These are phyloP conservation scores for Diaprepes abbreviatus DNA, from an alignment of 2,888 invertebrate genomes.

Conservation along the genomic window DNA sequence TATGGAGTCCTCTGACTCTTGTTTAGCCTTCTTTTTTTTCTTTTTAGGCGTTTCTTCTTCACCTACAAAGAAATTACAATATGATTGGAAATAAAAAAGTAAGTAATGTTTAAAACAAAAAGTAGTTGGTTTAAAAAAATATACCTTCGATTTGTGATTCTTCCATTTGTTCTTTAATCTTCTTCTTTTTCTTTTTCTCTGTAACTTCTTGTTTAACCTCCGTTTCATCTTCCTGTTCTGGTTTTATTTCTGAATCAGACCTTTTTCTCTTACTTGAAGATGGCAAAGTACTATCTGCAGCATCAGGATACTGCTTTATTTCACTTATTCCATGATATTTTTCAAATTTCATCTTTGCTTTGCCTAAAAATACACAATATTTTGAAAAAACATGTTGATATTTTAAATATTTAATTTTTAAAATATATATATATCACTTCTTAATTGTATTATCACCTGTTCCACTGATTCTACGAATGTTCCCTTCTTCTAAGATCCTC, in stretches of 20 bases:
- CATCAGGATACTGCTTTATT: conserved; percentile 80
- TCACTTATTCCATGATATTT: conserved; percentile 93
- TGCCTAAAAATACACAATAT: conserved; percentile 70
- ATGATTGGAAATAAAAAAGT: not conserved
- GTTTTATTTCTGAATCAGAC: conserved; percentile 66
- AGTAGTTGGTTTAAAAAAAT: not conserved
- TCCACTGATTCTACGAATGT: conserved; percentile 85
- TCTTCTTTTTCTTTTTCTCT: conserved; percentile 49
- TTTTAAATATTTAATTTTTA: not conserved
- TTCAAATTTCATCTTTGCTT: conserved; percentile 90
- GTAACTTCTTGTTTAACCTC: conserved; percentile 54
- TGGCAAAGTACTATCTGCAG: conserved; percentile 86
- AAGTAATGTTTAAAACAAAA: too few relatives aligned
- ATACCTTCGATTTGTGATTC: conserved; percentile 43
- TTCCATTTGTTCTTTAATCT: conserved; percentile 56
- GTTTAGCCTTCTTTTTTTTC: conserved; percentile 55
- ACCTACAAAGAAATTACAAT: conserved; percentile 20
- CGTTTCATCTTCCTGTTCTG: conserved; percentile 54
- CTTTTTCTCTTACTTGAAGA: conserved; percentile 73
- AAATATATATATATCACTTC: too few relatives aligned
- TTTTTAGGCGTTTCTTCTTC: conserved; percentile 55
- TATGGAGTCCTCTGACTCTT: conserved; percentile 44
- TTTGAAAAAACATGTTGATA: not conserved
- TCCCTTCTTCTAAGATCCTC: conserved; percentile 87
- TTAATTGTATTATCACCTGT: conserved; percentile 75